Percentiles rank a stretch among this genome's conserved stretches.
phyloP scores from a whole-genome alignment of 2,888 invertebrate genomes.

The Andrena trimmerana region DNA sequence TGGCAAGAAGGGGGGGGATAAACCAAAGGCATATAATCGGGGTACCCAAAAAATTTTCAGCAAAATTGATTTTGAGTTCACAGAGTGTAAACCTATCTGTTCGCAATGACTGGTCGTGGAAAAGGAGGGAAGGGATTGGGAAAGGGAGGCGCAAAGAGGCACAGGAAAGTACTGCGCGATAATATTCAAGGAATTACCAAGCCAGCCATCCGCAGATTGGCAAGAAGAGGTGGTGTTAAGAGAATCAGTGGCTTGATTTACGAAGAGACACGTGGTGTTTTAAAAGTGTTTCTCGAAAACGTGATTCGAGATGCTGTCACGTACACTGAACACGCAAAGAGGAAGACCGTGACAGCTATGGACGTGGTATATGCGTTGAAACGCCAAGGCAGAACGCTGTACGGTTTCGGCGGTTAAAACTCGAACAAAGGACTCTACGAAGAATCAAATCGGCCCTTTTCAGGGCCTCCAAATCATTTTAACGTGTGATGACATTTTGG shows the following conservation, averaged over 20 bases:
- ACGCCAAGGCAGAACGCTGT: conserved; percentile 92
- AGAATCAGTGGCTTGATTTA: conserved; percentile 91
- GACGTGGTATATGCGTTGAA: conserved; percentile 94
- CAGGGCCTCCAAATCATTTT: conserved; percentile 44
- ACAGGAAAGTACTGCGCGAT: conserved; percentile 88
- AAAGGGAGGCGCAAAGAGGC: conserved; percentile 57
- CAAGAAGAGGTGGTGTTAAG: conserved; percentile 85
- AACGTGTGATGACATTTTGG: not conserved
- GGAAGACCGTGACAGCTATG: conserved; percentile 96
- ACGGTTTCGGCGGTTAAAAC: conserved; percentile 91
- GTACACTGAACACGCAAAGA: conserved; percentile 94
- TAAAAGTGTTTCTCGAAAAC: conserved; percentile 92
- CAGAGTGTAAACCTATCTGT: not conserved
- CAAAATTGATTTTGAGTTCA: not conserved
- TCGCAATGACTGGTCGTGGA: conserved; percentile 47
- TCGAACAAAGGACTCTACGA: not conserved
- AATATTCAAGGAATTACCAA: conserved; percentile 93
- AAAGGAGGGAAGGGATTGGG: conserved; percentile 54
- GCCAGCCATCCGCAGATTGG: conserved; percentile 91
- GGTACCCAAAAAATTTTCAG: not conserved
- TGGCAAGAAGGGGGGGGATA: too few relatives aligned
- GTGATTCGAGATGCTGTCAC: conserved; percentile 93
- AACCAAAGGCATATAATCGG: not conserved
- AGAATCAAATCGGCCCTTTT: conserved; percentile 57
- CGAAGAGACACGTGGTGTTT: conserved; percentile 78